Evolutionary conservation across 2,888 invertebrate species (phyloP).

Genomic region (Colletes collaris): DNA sequence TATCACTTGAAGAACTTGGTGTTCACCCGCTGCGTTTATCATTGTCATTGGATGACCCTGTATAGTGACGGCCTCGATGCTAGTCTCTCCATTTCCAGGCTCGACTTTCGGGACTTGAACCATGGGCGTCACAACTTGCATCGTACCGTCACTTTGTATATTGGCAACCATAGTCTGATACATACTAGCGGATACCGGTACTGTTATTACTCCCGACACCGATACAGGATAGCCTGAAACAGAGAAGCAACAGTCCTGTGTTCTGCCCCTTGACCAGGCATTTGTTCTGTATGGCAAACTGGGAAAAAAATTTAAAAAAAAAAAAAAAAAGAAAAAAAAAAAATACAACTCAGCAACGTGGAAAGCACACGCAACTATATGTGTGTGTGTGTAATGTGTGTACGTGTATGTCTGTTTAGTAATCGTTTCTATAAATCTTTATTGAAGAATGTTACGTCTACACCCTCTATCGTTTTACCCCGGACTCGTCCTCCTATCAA

Average conservation of each 20-base stretch:
- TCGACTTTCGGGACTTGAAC: slow-evolving; percentile 93
- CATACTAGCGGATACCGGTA: slow-evolving; percentile 97
- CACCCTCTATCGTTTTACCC: not conserved
- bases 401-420: not conserved
- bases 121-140: slow-evolving; percentile 92
- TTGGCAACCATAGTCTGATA: slow-evolving; percentile 98
- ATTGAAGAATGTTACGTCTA: slow-evolving; percentile 16
- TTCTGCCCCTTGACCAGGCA: slow-evolving; percentile 52
- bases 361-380: not conserved
- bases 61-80: slow-evolving; percentile 90
- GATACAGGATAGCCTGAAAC: slow-evolving; percentile 90
- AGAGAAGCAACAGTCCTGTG: slow-evolving; percentile 68
- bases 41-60: slow-evolving; percentile 93
- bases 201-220: slow-evolving; percentile 96
- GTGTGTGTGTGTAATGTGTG: too few species aligned
- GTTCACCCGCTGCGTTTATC: slow-evolving; percentile 86
- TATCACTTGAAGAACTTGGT: slow-evolving; percentile 92
- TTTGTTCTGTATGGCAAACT: slow-evolving; percentile 65
- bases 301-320: slow-evolving; percentile 29
- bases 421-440: slow-evolving; percentile 10
- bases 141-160: slow-evolving; percentile 92
- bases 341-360: slow-evolving; percentile 1
- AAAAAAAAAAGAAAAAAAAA: not conserved
- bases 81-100: slow-evolving; percentile 88
- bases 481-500: slow-evolving; percentile 2